Conservation (phyloP, 2,113 vertebrate species). For the Romanogobio albipinnatus region DNA sequence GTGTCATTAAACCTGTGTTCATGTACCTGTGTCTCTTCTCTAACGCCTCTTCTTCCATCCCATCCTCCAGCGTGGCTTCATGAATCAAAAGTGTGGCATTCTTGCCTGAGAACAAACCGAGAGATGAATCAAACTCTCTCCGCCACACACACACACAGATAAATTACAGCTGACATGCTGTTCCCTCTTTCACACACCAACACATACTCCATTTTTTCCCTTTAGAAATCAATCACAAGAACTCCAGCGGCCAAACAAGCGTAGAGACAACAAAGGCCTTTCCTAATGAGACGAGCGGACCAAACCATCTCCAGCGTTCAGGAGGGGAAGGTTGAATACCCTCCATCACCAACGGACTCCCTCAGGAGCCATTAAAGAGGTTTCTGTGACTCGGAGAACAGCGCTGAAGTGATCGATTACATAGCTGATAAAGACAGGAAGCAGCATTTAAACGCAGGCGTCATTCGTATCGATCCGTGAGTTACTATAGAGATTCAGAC, state of each 20-base stretch:
- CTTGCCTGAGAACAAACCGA: constrained; percentile 75
- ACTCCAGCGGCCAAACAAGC: not conserved
- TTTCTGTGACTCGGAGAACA: constrained; percentile 40
- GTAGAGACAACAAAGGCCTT: constrained; percentile 47
- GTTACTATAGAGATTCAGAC: not conserved
- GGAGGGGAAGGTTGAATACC: not conserved
- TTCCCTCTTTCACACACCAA: constrained; percentile 6
- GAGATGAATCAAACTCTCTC: not conserved
- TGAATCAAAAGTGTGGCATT: constrained; percentile 90
- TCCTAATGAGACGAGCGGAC: constrained; percentile 54
- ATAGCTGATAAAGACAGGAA: constrained; percentile 60
- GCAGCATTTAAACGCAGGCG: constrained; percentile 48
- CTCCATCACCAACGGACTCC: constrained; percentile 31
- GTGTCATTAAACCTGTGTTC: not conserved
- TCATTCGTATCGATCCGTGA: constrained; percentile 25
- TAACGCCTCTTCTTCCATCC: constrained; percentile 87
- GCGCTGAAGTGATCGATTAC: constrained; percentile 52
- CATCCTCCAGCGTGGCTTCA: constrained; percentile 94
- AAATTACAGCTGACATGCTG: constrained; percentile 1
- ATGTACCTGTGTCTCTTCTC: constrained; percentile 92
- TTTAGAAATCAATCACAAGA: constrained; percentile 61
- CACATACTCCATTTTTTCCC: not conserved
- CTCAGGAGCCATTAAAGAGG: constrained; percentile 60
- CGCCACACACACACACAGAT: not conserved
- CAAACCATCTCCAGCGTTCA: constrained; percentile 34